Evolutionary conservation across 2,113 vertebrate genomes (phyloP).

Genomic region (Oophaga pumilio): DNA sequence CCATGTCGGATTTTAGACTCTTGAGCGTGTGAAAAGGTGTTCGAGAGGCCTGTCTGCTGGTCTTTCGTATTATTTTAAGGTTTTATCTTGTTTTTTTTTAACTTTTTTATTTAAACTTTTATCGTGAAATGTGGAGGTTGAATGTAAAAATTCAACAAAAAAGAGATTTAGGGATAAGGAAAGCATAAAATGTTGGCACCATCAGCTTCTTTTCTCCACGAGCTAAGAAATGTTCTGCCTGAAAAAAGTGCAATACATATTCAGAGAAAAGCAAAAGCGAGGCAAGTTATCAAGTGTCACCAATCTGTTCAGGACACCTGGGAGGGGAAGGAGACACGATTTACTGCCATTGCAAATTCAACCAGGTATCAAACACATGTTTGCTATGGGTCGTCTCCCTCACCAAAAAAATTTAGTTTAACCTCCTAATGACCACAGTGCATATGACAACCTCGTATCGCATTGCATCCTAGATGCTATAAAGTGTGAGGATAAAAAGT

Average conservation of each 20-base stretch:
- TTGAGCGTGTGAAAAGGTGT: no score
- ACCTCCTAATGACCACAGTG: not conserved
- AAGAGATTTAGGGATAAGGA: not conserved
- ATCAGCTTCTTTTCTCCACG: not conserved
- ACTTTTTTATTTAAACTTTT: no score
- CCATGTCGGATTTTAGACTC: no score
- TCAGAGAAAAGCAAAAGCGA: constrained; percentile 1
- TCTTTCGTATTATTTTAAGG: no score
- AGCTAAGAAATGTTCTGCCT: not conserved
- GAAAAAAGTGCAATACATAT: not conserved
- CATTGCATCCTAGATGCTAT: no score
- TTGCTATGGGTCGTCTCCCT: not conserved
- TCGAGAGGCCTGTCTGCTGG: no score
- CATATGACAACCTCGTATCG: no score
- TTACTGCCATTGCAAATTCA: not conserved
- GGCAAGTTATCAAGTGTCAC: not conserved
- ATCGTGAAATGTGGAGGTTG: no score
- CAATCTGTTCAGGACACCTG: not conserved
- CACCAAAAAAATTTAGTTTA: not conserved
- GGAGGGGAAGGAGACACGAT: not conserved
- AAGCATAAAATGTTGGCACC: not conserved
- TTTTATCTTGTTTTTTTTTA: no score
- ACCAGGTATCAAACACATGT: not conserved
- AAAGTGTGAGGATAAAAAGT: no score
- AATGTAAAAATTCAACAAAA: not conserved